A percentile compares a stretch with the other conserved stretches of the same genome.
These are phyloP conservation scores for Luehdorfia chinensis DNA, from an alignment of 1,140 invertebrate species.

Conservation along the genomic window DNA sequence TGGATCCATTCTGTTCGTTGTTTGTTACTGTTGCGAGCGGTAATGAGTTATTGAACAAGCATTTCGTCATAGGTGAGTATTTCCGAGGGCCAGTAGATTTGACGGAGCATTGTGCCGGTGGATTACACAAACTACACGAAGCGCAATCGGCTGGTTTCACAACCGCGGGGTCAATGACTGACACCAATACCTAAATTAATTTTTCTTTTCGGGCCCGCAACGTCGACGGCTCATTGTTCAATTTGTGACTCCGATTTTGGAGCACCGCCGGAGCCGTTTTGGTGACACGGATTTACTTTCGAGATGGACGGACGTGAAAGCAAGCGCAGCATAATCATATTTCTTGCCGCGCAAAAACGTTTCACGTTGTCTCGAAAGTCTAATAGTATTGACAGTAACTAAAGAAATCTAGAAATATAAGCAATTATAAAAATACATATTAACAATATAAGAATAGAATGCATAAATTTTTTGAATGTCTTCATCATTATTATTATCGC, in stretches of 20 bases:
- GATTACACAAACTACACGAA: slow-evolving; percentile 67
- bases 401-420: not conserved
- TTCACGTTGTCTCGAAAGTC: slow-evolving; percentile 9
- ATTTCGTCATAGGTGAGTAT: slow-evolving; percentile 60
- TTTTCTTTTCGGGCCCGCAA: slow-evolving; percentile 65
- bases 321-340: slow-evolving; percentile 13
- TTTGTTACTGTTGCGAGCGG: not conserved
- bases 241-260: slow-evolving; percentile 56
- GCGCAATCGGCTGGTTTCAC: slow-evolving; percentile 69
- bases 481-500: no score
- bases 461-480: no score
- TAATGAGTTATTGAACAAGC: slow-evolving; percentile 12
- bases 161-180: slow-evolving; percentile 66
- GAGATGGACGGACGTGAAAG: slow-evolving; percentile 22
- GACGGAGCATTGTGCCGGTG: slow-evolving; percentile 56
- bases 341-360: slow-evolving; percentile 10
- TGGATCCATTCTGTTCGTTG: no score
- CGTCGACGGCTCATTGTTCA: slow-evolving; percentile 60
- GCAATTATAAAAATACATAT: no score
- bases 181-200: slow-evolving; percentile 75
- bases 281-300: slow-evolving; percentile 38
- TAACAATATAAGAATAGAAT: no score
- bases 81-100: slow-evolving; percentile 51
- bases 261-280: slow-evolving; percentile 33
- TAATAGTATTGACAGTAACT: slow-evolving; percentile 4